These are phyloP conservation scores for Spongilla lacustris DNA, from an alignment of 37 sponge, comb jelly and placozoan genomes.

Conservation along the genomic window DNA sequence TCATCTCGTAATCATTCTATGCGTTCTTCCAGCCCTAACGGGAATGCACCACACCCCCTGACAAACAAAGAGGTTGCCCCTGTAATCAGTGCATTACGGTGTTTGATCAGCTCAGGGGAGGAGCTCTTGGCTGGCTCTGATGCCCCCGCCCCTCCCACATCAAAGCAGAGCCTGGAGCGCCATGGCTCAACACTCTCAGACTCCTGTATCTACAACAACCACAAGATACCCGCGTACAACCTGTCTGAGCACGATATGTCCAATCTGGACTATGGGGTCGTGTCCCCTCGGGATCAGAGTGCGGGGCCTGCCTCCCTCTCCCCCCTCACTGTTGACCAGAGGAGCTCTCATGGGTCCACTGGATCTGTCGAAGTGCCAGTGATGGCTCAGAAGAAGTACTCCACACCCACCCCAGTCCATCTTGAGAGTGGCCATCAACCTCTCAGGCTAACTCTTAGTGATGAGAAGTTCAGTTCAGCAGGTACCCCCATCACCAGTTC, in stretches of 20 bases:
- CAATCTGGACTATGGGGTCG: neutral
- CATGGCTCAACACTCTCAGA: neutral
- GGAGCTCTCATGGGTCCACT: neutral
- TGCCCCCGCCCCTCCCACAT: neutral
- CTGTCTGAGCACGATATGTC: neutral
- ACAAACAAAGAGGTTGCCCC: conserved; percentile 30
- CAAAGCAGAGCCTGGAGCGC: neutral
- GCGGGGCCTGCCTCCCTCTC: neutral
- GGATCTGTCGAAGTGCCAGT: neutral
- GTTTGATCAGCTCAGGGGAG: neutral
- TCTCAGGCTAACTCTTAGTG: neutral
- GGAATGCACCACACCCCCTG: conserved; percentile 5
- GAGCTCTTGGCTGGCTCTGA: neutral
- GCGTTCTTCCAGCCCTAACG: neutral
- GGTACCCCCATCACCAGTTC: neutral
- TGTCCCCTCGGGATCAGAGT: neutral
- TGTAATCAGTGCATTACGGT: conserved; percentile 8
- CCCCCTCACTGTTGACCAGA: neutral
- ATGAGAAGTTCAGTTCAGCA: neutral
- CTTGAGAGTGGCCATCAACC: neutral
- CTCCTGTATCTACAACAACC: neutral
- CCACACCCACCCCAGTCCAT: neutral
- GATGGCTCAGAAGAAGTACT: neutral
- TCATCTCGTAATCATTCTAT: too few species aligned
- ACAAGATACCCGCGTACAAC: neutral